Conservation (phyloP, 2,797 vertebrate genomes). For the Notolepis coatsorum region DNA sequence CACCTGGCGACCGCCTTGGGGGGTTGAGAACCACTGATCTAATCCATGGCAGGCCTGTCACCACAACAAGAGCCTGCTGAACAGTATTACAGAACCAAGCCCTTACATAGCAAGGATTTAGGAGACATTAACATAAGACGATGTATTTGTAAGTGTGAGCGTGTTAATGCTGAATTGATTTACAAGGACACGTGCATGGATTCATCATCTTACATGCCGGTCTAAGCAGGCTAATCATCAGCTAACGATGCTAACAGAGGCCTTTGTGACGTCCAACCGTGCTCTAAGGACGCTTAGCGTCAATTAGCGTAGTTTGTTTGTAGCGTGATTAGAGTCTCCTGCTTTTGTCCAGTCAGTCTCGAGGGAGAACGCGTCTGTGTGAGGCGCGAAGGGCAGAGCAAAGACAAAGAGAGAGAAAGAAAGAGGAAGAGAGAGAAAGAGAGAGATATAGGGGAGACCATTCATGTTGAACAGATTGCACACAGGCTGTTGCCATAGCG, state of each 20-base stretch:
- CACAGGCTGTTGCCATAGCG: slow-evolving; percentile 69
- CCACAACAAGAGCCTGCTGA: too few species aligned
- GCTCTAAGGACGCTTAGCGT: slow-evolving; percentile 15
- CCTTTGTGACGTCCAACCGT: not conserved
- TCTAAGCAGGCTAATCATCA: slow-evolving; percentile 5
- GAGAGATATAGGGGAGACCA: slow-evolving; percentile 1
- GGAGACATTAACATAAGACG: too few species aligned
- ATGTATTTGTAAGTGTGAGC: too few species aligned
- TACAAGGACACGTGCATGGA: not conserved
- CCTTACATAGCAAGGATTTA: too few species aligned
- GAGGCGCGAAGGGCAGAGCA: slow-evolving; percentile 58
- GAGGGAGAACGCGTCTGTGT: slow-evolving; percentile 51
- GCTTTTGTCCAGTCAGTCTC: slow-evolving; percentile 62
- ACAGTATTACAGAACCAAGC: too few species aligned
- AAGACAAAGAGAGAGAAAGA: slow-evolving; percentile 24
- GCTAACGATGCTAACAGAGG: not conserved
- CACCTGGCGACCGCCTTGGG: too few species aligned
- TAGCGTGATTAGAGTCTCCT: slow-evolving; percentile 51
- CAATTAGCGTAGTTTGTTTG: slow-evolving; percentile 50
- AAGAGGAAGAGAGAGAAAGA: not conserved
- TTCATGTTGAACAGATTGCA: slow-evolving; percentile 27
- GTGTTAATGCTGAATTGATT: not conserved
- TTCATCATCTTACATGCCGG: not conserved
- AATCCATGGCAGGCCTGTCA: too few species aligned
- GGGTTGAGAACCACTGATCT: too few species aligned